Conservation (phyloP, 1,140 invertebrate species). For the Macrostomum lignano region DNA sequence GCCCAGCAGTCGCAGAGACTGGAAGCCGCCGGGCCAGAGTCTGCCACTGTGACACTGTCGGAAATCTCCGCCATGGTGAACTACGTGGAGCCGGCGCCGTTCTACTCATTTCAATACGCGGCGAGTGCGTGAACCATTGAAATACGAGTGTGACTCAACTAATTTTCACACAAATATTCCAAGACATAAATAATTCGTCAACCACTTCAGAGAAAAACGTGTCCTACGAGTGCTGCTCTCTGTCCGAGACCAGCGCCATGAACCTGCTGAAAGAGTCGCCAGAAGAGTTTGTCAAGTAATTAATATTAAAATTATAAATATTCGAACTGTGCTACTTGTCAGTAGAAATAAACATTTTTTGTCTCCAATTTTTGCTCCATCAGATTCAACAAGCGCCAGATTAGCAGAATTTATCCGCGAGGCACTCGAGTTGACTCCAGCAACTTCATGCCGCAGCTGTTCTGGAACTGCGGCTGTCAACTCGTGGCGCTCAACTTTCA, state of each 20-base stretch:
- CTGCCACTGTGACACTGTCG: background rate
- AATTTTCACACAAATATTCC: too few species aligned
- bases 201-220: conserved; percentile 43
- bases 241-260: conserved; percentile 80
- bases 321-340: too few species aligned
- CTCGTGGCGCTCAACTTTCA: conserved; percentile 28
- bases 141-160: background rate
- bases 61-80: conserved; percentile 3
- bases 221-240: conserved; percentile 85
- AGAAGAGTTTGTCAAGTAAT: conserved; percentile 68
- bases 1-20: too few species aligned
- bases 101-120: conserved; percentile 1
- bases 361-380: too few species aligned
- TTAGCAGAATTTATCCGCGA: conserved; percentile 85
- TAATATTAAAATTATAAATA: too few species aligned
- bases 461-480: conserved; percentile 29
- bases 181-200: background rate
- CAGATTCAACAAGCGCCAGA: conserved; percentile 26
- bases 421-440: conserved; percentile 90
- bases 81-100: conserved; percentile 1
- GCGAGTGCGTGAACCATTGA: background rate
- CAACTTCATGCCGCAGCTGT: conserved; percentile 88
- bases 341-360: background rate
- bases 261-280: conserved; percentile 70
- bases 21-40: background rate